Base-by-base conservation (phyloP, 2,888 invertebrate genomes). In the Macaria liturata region DNA sequence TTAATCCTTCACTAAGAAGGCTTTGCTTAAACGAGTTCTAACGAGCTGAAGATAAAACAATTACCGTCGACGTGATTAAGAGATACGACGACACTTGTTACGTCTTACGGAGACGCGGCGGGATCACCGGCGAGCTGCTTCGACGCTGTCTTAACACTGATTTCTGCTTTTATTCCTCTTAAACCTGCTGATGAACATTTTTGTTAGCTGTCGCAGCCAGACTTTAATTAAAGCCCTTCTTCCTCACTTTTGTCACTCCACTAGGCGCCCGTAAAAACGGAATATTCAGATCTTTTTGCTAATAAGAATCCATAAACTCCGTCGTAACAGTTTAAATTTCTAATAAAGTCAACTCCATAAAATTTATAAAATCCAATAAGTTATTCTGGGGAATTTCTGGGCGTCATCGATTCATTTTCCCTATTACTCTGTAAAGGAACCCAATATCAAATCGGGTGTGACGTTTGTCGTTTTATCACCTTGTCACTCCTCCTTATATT, bases 1-100 rank as follows among this genome's bases (percentile, higher is more conserved):
- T 90, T 91, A 91, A 91, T 91, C 91, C 91, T 90, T 90, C 90
- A 88, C 89, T 91, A 91, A 91, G 91, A 90, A 90, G 91, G 90
- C 91, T 91, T 91, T 91, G 84, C 90, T 91, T 91, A 91, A 91
- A 91, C 91, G 91, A 91, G 91, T 91, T 88, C 90, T 91, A 91
- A 91, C 91, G 91, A 91, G 91, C 91, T 89, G 84, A 86, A 90
- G 91, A 91, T 91, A 91, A 91, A 91, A 91, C 91, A 91, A 91
- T 91, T 91, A 91, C 87, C 81, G 83, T 79, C 70, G 81, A 81
- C 86, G 88, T 90, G 90, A 91, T 91, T 91, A 91, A 91, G 89
- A 91, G 89, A 89, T 89, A 88, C 88, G 78, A 81, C 78, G 88
- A 89, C 90, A 91, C 91, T 91, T 91, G 91, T 91, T 91, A 91